These are phyloP conservation scores for Pharmacophagus antenor DNA, from an alignment of 2,888 invertebrate genomes.

Conservation along the genomic window DNA sequence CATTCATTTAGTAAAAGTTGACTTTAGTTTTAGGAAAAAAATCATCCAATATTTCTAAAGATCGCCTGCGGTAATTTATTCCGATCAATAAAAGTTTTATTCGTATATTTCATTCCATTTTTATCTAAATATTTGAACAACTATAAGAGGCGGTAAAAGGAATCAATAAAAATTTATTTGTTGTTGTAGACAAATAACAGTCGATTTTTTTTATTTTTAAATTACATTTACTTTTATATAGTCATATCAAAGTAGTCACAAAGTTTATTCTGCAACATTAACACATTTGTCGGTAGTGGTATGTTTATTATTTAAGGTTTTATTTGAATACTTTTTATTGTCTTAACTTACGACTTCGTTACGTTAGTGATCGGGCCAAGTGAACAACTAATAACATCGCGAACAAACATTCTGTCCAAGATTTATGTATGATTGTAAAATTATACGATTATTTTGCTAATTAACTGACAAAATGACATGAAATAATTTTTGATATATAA, in stretches of 20 bases:
- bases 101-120: slow-evolving; percentile 32
- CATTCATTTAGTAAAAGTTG: slow-evolving; percentile 71
- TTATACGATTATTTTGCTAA: slow-evolving; percentile 27
- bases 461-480: slow-evolving; percentile 12
- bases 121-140: slow-evolving; percentile 23
- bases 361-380: slow-evolving; percentile 76
- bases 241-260: slow-evolving; percentile 72
- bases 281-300: slow-evolving; percentile 72
- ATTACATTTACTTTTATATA: slow-evolving; percentile 57
- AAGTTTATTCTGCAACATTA: slow-evolving; percentile 65
- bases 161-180: slow-evolving; percentile 57
- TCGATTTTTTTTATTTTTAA: slow-evolving; percentile 53
- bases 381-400: slow-evolving; percentile 49
- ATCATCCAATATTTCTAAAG: slow-evolving; percentile 31
- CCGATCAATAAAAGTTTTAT: slow-evolving; percentile 34
- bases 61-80: slow-evolving; percentile 14
- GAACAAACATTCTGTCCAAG: slow-evolving; percentile 68
- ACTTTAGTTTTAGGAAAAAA: slow-evolving; percentile 61
- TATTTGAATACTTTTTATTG: slow-evolving; percentile 63
- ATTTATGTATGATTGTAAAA: slow-evolving; percentile 47
- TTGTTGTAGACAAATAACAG: slow-evolving; percentile 54
- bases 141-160: slow-evolving; percentile 41
- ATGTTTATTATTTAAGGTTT: slow-evolving; percentile 69
- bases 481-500: slow-evolving; percentile 1
- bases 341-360: slow-evolving; percentile 61